A percentile compares a stretch with the other conserved stretches of the same genome.
Conservation (phyloP, 2,797 vertebrate species). For the Enteromius trimaculatus region DNA sequence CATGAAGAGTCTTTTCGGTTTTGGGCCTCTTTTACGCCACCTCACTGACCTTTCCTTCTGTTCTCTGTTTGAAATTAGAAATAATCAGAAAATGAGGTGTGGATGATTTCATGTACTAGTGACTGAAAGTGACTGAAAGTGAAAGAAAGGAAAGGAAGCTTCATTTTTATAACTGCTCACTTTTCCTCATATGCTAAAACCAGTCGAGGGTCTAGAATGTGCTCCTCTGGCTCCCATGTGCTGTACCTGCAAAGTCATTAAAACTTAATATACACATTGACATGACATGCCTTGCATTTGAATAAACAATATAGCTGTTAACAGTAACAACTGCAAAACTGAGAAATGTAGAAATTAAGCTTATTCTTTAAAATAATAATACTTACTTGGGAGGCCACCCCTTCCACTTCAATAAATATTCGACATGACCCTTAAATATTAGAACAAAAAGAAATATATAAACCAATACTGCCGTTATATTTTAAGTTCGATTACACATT, state of each 20-base stretch:
- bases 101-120: neutral
- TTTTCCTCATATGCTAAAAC: slow-evolving; percentile 96
- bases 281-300: neutral
- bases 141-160: neutral
- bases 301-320: neutral
- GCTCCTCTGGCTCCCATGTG: slow-evolving; percentile 98
- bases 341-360: neutral
- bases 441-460: neutral
- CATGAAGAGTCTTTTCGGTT: slow-evolving; percentile 87
- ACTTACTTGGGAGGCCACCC: slow-evolving; percentile 99
- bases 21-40: slow-evolving; percentile 90
- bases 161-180: slow-evolving; percentile 74
- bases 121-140: neutral
- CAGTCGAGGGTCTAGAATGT: slow-evolving; percentile 95
- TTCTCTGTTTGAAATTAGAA: slow-evolving; percentile 78
- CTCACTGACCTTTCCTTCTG: slow-evolving; percentile 88
- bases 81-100: neutral
- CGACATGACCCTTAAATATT: slow-evolving; percentile 89
- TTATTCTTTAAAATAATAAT: slow-evolving; percentile 6
- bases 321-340: neutral
- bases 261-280: neutral
- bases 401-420: slow-evolving; percentile 98
- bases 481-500: slow-evolving; percentile 30
- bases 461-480: neutral
- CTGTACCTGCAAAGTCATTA: slow-evolving; percentile 84